Evolutionary conservation across 2,113 vertebrate species (phyloP).

Genomic region (Dasypus novemcinctus): DNA sequence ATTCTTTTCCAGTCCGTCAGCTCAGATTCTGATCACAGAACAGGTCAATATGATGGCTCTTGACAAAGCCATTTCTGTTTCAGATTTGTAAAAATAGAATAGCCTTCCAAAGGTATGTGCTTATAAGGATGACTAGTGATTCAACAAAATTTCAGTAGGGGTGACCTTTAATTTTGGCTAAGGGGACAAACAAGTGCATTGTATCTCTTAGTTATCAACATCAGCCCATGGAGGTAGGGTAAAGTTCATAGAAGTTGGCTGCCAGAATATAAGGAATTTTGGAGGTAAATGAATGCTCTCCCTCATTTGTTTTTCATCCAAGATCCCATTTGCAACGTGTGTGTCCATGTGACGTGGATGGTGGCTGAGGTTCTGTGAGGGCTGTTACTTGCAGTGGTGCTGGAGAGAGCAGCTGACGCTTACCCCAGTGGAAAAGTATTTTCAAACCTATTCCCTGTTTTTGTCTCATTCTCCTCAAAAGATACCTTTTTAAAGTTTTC

Average conservation of each 20-base stretch:
- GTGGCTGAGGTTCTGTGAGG: background rate
- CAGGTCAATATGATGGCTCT: conserved; percentile 15
- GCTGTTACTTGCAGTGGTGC: background rate
- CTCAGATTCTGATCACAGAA: conserved; percentile 47
- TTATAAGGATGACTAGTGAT: background rate
- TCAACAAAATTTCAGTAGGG: background rate
- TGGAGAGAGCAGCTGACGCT: background rate
- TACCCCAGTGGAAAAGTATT: background rate
- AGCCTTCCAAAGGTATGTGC: background rate
- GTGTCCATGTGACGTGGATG: background rate
- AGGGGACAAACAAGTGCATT: background rate
- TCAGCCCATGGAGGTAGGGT: background rate
- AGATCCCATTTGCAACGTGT: background rate
- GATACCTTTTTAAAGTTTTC: background rate
- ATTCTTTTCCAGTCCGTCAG: conserved; percentile 61
- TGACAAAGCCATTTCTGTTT: conserved; percentile 45
- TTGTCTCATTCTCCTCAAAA: background rate
- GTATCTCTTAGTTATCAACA: background rate
- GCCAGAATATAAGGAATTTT: background rate
- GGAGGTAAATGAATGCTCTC: background rate
- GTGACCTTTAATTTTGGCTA: background rate
- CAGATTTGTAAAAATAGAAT: conserved; percentile 43
- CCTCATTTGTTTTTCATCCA: background rate
- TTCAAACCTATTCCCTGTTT: background rate
- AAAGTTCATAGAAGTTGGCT: background rate